Conservation (phyloP, 1,140 invertebrate species). For the Bombus soroeensis region DNA sequence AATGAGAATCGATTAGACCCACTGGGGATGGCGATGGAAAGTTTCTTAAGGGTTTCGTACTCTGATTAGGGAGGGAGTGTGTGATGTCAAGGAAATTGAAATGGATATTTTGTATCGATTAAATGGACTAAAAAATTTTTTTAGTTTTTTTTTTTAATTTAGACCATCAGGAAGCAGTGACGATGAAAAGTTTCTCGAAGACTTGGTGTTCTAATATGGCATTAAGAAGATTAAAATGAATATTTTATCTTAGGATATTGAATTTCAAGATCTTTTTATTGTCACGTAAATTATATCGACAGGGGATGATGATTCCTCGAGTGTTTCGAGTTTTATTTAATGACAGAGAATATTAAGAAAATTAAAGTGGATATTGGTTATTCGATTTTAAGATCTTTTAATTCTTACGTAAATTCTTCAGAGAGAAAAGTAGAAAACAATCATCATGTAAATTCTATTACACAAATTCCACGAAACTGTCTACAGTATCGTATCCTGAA, state of each 20-base stretch:
- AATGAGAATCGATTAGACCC: conserved; percentile 33
- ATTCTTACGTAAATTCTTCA: no score
- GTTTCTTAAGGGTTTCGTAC: neutral
- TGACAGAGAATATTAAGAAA: no score
- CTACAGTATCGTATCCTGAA: no score
- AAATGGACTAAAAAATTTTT: no score
- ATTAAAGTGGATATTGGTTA: neutral
- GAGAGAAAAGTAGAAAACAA: no score
- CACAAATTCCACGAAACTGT: neutral
- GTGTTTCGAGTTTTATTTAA: no score
- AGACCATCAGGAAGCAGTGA: no score
- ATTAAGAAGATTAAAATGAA: neutral
- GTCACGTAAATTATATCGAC: no score
- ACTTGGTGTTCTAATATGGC: neutral
- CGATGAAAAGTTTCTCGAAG: no score
- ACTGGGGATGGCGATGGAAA: neutral
- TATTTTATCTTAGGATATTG: neutral
- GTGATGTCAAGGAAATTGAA: neutral
- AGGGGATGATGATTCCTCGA: no score
- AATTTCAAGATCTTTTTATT: neutral
- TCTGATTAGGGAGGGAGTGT: neutral
- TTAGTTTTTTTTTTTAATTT: no score
- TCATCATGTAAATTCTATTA: neutral
- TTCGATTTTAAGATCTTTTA: neutral
- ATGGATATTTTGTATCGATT: neutral